Conservation (phyloP, 2,113 vertebrate genomes). For the Sardina pilchardus region DNA sequence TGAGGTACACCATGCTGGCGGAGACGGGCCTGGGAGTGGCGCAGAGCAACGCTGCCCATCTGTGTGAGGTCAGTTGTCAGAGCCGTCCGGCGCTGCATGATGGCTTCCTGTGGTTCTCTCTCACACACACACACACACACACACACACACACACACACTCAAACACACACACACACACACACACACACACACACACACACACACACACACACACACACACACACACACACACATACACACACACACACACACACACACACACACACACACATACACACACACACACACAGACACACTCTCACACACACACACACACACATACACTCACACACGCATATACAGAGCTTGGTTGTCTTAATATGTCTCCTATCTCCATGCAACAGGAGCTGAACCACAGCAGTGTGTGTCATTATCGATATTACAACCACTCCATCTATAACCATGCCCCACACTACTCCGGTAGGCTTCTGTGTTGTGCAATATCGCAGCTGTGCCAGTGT, state of each 20-base stretch:
- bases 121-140: not conserved
- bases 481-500: slow-evolving; percentile 11
- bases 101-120: not conserved
- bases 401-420: slow-evolving; percentile 87
- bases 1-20: slow-evolving; percentile 84
- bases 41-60: slow-evolving; percentile 87
- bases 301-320: not conserved
- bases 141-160: not conserved
- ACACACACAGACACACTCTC: not conserved
- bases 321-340: not conserved
- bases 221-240: too few species aligned
- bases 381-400: slow-evolving; percentile 77
- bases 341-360: too few species aligned
- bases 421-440: slow-evolving; percentile 87
- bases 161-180: too few species aligned
- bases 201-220: not conserved
- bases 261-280: not conserved
- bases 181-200: not conserved
- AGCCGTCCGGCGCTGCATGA: not conserved
- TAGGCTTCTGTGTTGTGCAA: slow-evolving; percentile 62
- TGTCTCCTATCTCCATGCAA: not conserved
- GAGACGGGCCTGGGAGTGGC: slow-evolving; percentile 90
- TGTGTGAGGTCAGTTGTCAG: slow-evolving; percentile 75
- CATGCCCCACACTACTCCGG: slow-evolving; percentile 80
- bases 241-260: not conserved